Conservation (phyloP, 1,140 invertebrate genomes). For the Papilio polytes region DNA sequence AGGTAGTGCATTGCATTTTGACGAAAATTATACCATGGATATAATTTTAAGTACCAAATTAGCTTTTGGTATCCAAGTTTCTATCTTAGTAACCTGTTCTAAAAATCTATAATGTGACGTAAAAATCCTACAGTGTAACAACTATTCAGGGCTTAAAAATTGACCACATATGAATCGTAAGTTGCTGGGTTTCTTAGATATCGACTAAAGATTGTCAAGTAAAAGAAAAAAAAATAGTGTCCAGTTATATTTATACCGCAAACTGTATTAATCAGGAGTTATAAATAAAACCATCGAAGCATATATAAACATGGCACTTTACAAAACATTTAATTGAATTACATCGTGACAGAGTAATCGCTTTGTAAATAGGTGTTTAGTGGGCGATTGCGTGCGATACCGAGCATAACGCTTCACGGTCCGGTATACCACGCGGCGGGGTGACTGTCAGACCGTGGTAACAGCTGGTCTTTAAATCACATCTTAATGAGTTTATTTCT, state of each 20-base stretch:
- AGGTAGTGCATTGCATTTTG: conserved; percentile 55
- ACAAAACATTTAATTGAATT: conserved; percentile 35
- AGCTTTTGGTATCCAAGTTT: conserved; percentile 21
- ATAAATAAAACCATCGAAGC: conserved; percentile 5
- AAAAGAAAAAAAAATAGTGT: too few relatives aligned
- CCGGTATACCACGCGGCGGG: conserved; percentile 44
- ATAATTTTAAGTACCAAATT: conserved; percentile 47
- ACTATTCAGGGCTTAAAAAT: not conserved
- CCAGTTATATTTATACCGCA: too few relatives aligned
- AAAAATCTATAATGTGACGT: not conserved
- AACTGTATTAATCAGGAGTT: too few relatives aligned
- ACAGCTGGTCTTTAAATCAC: conserved; percentile 23
- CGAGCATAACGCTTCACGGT: conserved; percentile 49
- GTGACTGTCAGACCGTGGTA: conserved; percentile 42
- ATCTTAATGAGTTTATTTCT: not conserved
- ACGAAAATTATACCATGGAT: conserved; percentile 59
- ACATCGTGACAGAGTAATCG: conserved; percentile 34
- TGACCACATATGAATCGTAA: not conserved
- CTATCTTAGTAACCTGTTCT: not conserved
- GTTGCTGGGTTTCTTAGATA: too few relatives aligned
- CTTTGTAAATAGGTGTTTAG: conserved; percentile 44
- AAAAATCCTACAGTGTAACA: not conserved
- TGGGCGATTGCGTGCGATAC: conserved; percentile 53
- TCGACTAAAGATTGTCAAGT: too few relatives aligned
- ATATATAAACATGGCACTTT: conserved; percentile 4